Evolutionary conservation across 2,888 invertebrate genomes (phyloP), one percentile per base, ranked within the genome.

Genomic region (Leptopterna dolabrata): DNA sequence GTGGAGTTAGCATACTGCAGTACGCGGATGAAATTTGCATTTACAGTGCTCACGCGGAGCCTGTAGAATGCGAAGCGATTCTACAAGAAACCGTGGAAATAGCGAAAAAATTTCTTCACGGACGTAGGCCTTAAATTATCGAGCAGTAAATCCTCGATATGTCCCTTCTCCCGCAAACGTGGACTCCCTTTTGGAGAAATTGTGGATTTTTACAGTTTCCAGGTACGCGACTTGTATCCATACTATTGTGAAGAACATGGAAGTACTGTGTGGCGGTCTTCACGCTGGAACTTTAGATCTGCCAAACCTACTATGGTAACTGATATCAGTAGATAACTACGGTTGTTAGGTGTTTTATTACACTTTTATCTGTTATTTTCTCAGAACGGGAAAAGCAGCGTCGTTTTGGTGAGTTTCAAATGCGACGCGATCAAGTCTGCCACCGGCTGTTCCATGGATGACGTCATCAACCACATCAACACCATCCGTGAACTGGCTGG

Each of bases 381-480:
- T 9, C 73, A 76, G 76, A 80, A 51, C n/a, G 80, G 29, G 27
- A 47, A 80, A 47, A 51, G 51, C 13, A 16, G 29, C 29, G 36
- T 82, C 0, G 70, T 82, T 16, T 30, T 82, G 82, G 82, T 82
- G 9, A 63, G 82, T 30, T 63, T 82, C 27, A 55, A 70, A 13
- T 82, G 82, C 19, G 16, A 13, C 7, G 0, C 3, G 0, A 63
- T 82, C 55, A 36, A 55, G 7, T 1, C 30, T 11, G 1, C 82
- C 19, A 47, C 47, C 13, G 24, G 24, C 13, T 82, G 82, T 36
- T 29, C 30, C 0, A 63, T 11, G 11, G 4, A 16, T 3, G 36
- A 82, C 14, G 63, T 82, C 30, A 82, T 82, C 11, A n/a, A 55
- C 13, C 82, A 82, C 82, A 45, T 85, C 27, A 45, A 73, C 45